phyloP scores from a whole-genome alignment of 2,888 invertebrate genomes.

The Brassicogethes aeneus region DNA sequence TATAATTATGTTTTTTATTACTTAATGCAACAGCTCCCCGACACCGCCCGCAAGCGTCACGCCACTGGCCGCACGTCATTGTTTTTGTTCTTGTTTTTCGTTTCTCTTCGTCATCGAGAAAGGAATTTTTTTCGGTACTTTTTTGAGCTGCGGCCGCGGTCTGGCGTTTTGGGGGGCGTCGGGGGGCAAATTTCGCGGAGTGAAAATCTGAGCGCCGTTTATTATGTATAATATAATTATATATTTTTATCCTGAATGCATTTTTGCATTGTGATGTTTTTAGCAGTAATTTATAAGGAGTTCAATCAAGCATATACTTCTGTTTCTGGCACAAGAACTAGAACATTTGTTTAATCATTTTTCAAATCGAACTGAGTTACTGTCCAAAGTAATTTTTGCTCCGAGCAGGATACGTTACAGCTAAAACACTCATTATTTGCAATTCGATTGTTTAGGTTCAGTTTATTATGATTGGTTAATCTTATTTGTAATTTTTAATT shows the following conservation, averaged over 20 bases:
- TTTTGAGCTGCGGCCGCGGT: too few relatives aligned
- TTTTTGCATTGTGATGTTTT: conserved; percentile 63
- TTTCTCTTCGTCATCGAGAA: too few relatives aligned
- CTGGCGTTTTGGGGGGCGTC: too few relatives aligned
- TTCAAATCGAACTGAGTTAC: not conserved
- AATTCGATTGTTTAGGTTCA: conserved; percentile 17
- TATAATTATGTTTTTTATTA: too few relatives aligned
- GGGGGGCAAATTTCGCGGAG: too few relatives aligned
- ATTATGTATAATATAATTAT: conserved; percentile 50
- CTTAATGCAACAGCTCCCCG: conserved; percentile 27
- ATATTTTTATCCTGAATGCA: conserved; percentile 46
- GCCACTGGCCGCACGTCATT: conserved; percentile 32
- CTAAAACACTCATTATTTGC: conserved; percentile 36
- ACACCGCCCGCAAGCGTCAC: conserved; percentile 35
- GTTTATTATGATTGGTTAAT: not conserved
- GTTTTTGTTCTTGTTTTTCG: too few relatives aligned
- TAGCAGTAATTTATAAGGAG: conserved; percentile 44
- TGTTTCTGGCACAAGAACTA: conserved; percentile 32
- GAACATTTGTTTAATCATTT: conserved; percentile 9
- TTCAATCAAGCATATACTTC: conserved; percentile 39
- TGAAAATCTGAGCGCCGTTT: conserved; percentile 37
- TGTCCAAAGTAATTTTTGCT: conserved; percentile 12
- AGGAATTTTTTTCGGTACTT: too few relatives aligned
- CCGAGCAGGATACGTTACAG: conserved; percentile 33
- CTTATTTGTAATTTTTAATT: conserved; percentile 23